Evolutionary conservation across 2,113 vertebrate genomes (phyloP).

Genomic region (Dicrurus megarhynchus): DNA sequence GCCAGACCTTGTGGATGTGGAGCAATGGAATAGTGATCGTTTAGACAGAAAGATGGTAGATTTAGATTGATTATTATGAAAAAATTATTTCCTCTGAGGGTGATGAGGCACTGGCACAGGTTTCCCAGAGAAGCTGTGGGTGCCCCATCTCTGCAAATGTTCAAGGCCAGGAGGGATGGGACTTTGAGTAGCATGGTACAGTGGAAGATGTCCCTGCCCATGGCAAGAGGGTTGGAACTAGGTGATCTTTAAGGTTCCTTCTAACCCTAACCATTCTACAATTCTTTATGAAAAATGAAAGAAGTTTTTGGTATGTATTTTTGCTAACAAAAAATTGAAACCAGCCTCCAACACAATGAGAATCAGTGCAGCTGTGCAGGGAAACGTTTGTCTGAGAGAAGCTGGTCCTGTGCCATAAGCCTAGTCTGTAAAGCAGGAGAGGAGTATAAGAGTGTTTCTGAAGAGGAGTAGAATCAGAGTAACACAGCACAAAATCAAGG

Average conservation of each 20-base stretch:
- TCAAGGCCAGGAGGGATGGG: not conserved
- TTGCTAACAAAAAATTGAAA: not conserved
- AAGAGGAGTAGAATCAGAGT: not conserved
- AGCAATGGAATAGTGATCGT: not conserved
- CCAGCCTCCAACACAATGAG: not conserved
- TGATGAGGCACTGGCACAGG: not conserved
- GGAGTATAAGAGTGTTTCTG: not conserved
- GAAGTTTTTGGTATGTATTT: not conserved
- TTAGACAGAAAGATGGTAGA: not conserved
- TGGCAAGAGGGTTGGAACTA: not conserved
- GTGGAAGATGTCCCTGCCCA: not conserved
- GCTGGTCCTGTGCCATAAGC: not conserved
- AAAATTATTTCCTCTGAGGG: not conserved
- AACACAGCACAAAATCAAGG: not conserved
- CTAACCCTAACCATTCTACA: not conserved
- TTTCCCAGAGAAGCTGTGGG: not conserved
- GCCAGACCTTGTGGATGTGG: not conserved
- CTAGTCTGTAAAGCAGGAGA: not conserved
- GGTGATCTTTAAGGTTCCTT: not conserved
- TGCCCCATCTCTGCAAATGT: not conserved
- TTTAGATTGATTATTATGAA: not conserved
- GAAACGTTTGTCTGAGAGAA: not conserved
- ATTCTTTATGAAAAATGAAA: not conserved
- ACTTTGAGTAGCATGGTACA: fast-evolving
- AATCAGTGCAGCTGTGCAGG: not conserved